These are phyloP conservation scores for Etheostoma spectabile DNA, from an alignment of 2,113 vertebrate genomes.

Conservation along the genomic window DNA sequence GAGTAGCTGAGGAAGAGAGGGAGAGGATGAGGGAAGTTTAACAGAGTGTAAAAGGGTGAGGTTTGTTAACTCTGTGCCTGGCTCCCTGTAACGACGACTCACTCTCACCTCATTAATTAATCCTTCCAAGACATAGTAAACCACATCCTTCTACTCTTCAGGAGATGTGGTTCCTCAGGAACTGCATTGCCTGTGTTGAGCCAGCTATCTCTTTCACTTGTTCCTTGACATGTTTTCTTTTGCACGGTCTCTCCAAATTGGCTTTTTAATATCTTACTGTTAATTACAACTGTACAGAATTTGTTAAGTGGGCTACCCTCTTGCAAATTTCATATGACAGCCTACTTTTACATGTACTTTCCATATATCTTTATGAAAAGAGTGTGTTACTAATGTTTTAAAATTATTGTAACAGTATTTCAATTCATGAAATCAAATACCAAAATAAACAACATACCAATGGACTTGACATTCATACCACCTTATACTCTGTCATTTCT, in stretches of 20 bases:
- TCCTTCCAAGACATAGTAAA: background rate
- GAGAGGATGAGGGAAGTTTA: background rate
- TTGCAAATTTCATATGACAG: background rate
- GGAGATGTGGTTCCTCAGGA: background rate
- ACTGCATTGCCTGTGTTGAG: background rate
- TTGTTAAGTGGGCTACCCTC: background rate
- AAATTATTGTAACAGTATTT: no score
- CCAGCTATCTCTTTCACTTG: background rate
- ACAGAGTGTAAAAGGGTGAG: background rate
- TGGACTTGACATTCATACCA: constrained; percentile 1
- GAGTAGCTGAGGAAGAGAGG: background rate
- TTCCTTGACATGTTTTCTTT: background rate
- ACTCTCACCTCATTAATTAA: constrained; percentile 48
- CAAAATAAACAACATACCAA: background rate
- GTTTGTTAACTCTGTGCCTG: background rate
- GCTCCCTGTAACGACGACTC: constrained; percentile 24
- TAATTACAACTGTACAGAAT: background rate
- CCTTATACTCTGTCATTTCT: background rate
- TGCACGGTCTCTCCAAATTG: background rate
- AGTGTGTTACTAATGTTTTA: background rate
- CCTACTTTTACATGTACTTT: background rate
- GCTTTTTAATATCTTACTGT: background rate
- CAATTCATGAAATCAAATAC: background rate
- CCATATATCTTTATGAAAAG: background rate
- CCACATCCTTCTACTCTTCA: constrained; percentile 6